Percentiles rank a stretch among this genome's conserved stretches.
Conservation (phyloP, 2,113 vertebrate species). For the Mustela lutreola region DNA sequence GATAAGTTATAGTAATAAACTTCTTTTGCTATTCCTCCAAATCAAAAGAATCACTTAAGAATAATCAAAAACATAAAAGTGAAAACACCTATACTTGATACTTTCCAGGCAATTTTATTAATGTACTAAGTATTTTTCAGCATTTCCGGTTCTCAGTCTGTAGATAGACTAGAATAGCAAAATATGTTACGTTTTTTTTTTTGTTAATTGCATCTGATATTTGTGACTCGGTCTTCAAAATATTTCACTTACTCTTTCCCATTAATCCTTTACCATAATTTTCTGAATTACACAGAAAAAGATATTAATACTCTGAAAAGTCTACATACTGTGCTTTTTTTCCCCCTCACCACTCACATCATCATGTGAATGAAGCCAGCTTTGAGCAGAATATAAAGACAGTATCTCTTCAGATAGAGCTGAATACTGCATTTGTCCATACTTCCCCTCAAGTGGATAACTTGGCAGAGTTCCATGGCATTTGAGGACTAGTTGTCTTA, state of each 20-base stretch:
- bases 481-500: not conserved
- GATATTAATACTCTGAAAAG: not conserved
- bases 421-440: not conserved
- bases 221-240: not conserved
- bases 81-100: not conserved
- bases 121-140: not conserved
- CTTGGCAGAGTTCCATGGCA: not conserved
- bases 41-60: not conserved
- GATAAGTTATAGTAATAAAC: not conserved
- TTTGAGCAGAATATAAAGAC: not conserved
- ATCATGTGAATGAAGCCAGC: not conserved
- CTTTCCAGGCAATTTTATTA: not conserved
- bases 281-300: not conserved
- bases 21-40: not conserved
- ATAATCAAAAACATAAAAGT: not conserved
- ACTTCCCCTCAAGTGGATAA: not conserved
- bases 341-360: not conserved
- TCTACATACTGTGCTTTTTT: not conserved
- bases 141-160: not conserved
- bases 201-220: slow-evolving; percentile 7
- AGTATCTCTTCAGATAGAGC: not conserved
- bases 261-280: not conserved
- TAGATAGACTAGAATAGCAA: not conserved
- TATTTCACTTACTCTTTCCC: not conserved
- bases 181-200: not conserved